A percentile compares a stretch with the other conserved stretches of the same genome.
phyloP scores from a whole-genome alignment of 2,797 vertebrate genomes.

The Tachyglossus aculeatus region DNA sequence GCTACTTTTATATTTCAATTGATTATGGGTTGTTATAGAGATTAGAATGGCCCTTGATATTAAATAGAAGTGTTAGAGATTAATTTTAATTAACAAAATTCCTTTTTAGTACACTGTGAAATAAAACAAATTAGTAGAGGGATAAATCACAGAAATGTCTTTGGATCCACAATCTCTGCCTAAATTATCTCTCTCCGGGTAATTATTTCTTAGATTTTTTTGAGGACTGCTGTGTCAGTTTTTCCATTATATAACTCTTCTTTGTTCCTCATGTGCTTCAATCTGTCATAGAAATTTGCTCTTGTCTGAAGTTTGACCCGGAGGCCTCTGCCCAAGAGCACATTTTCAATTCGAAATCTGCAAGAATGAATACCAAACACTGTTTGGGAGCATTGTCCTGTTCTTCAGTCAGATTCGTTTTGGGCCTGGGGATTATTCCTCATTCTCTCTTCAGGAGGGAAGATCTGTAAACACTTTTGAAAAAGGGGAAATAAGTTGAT shows the following conservation, averaged over 20 bases:
- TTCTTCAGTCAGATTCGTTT: conserved; percentile 39
- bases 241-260: conserved; percentile 2
- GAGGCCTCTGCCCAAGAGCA: conserved; percentile 33
- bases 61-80: conserved; percentile 10
- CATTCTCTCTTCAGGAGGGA: conserved; percentile 32
- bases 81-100: conserved; percentile 17
- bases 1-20: conserved; percentile 24
- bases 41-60: not conserved
- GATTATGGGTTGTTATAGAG: not conserved
- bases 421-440: conserved; percentile 38
- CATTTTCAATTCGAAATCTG: conserved; percentile 20
- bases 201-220: not conserved
- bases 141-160: not conserved
- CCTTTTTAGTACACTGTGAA: conserved; percentile 27
- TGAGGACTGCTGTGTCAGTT: not conserved
- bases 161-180: not conserved
- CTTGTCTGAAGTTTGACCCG: conserved; percentile 24
- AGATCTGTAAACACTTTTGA: conserved; percentile 30
- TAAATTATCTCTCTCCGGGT: conserved; percentile 1
- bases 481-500: conserved; percentile 13
- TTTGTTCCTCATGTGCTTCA: not conserved
- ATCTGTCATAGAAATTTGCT: conserved; percentile 1
- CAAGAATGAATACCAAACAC: conserved; percentile 9
- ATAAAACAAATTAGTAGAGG: not conserved
- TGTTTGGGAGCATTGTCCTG: conserved; percentile 21